Base-by-base conservation (phyloP, 2,888 invertebrate genomes). In the Chaitophorus viminalis region DNA sequence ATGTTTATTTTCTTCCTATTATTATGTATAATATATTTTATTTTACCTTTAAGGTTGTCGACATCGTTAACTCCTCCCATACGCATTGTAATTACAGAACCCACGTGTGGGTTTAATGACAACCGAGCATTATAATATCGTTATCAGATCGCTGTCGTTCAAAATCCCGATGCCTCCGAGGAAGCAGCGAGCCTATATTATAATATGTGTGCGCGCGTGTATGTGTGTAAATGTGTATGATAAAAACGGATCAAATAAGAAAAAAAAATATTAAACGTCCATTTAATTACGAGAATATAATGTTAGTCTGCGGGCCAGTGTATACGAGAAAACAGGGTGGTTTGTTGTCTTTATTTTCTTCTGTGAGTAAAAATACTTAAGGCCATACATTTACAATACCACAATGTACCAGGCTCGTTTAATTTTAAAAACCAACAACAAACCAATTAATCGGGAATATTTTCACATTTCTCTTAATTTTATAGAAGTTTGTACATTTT, bases 1-100 rank as follows among this genome's bases (percentile, higher is more conserved):
- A 76, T 65, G 76, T 84, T 84, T 84, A 84, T 84, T 84, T 75
- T 83, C 39, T 54, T 46, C 78, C 8, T 68, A n/a, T 65, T 31
- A 21, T 72, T 72, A 29, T 68, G 0, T 39, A 3, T 18, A 29
- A 6, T 83, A 25, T 81, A 0, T 18, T 39, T 60, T 17, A 81
- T 74, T 78, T 78, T 86, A 72, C 86, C 72, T 65, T 77, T 75
- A 75, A 87, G 87, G 81, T 87, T 75, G 86, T 86, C 86, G 86
- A 86, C 86, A 81, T 87, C 87, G 87, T 87, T 75, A 81, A 87
- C 87, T 87, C 87, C 87, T 87, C 87, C 87, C 87, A 74, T 79
- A 85, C 78, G 86, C 86, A 60, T 86, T 60, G 81, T 87, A 87
- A 87, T 87, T 87, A 81, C 87, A 60, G 74, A 29, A 74, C 39